phyloP scores from a whole-genome alignment of 1,140 invertebrate species.

The Tetramorium parvispinum region DNA sequence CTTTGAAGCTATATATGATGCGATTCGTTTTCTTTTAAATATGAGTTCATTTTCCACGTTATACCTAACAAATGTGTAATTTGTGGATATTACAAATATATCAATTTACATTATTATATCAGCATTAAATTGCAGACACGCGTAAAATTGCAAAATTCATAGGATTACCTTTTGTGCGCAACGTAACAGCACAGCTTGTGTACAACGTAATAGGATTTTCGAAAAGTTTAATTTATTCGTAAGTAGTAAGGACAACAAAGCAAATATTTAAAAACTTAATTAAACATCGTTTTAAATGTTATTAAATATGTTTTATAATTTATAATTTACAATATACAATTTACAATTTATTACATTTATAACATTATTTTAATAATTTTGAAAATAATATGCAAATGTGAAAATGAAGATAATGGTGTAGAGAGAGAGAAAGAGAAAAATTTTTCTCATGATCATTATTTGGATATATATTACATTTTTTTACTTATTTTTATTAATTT shows the following conservation, averaged over 20 bases:
- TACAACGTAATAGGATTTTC: neutral
- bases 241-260: neutral
- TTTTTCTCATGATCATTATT: no score
- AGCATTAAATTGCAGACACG: neutral
- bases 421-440: neutral
- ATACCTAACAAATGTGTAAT: neutral
- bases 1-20: neutral
- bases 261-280: neutral
- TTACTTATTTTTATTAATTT: slow-evolving; percentile 20
- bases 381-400: neutral
- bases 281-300: neutral
- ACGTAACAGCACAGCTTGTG: no score
- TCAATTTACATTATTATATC: neutral
- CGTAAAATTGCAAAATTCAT: neutral
- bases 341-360: neutral
- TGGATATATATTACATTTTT: no score
- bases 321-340: neutral
- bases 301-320: neutral
- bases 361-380: neutral
- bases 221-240: neutral
- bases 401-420: neutral
- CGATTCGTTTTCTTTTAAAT: slow-evolving; percentile 1
- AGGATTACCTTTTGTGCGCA: neutral
- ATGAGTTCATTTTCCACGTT: neutral
- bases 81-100: neutral